These are phyloP conservation scores for Xestoiulus laeticollis DNA, from an alignment of 2,888 invertebrate genomes.

Conservation along the genomic window DNA sequence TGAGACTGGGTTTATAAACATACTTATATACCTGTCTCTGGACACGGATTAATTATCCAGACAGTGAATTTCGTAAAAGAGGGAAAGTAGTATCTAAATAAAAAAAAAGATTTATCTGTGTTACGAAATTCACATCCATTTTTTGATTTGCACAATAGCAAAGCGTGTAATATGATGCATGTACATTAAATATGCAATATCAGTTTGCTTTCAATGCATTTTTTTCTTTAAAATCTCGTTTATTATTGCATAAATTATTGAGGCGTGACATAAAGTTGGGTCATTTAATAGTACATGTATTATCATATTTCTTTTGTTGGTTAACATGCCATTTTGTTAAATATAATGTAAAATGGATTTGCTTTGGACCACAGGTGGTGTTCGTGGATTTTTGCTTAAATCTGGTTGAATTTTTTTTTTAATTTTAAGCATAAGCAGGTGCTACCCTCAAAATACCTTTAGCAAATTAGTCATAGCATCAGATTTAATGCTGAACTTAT, in stretches of 20 bases:
- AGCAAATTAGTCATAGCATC: background rate
- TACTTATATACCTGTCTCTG: background rate
- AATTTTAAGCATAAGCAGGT: background rate
- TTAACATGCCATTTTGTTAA: background rate
- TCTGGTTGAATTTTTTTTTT: background rate
- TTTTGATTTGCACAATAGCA: background rate
- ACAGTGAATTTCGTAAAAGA: background rate
- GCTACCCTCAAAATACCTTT: background rate
- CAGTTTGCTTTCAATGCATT: background rate
- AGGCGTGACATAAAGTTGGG: background rate
- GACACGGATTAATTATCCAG: constrained; percentile 20
- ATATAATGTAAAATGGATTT: background rate
- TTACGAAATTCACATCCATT: constrained; percentile 24
- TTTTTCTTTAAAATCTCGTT: background rate
- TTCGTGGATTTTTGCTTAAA: background rate
- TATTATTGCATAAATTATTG: background rate
- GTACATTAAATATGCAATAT: background rate
- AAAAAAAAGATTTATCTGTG: background rate
- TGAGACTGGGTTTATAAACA: background rate
- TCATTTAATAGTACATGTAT: background rate
- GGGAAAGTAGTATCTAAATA: background rate
- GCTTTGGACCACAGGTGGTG: background rate
- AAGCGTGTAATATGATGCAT: background rate
- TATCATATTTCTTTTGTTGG: background rate
- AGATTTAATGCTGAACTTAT: background rate